Conservation (phyloP, 35 echinoderm and acorn worm species). For the Patiria miniata region DNA sequence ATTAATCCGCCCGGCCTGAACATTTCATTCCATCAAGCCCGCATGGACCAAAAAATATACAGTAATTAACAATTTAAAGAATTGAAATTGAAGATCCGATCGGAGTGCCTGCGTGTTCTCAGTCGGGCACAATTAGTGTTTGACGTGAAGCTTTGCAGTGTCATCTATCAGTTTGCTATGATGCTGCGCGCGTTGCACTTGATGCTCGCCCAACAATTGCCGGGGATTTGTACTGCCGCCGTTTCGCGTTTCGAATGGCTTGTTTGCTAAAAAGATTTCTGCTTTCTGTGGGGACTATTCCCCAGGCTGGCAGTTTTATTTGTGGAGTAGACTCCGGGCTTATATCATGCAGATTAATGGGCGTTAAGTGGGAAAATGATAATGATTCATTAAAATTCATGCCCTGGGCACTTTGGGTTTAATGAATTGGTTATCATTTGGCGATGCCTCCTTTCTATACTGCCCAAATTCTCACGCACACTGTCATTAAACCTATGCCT, state of each 20-base stretch:
- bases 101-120: neutral
- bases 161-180: conserved; percentile 8
- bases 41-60: neutral
- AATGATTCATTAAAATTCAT: conserved; percentile 24
- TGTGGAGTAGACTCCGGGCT: neutral
- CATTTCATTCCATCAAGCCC: conserved; percentile 3
- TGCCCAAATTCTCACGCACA: too few relatives aligned
- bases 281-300: neutral
- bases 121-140: neutral
- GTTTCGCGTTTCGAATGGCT: neutral
- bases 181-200: neutral
- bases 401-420: neutral
- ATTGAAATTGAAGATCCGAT: conserved; percentile 18
- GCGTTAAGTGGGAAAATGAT: conserved; percentile 20
- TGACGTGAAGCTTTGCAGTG: neutral
- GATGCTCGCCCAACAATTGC: neutral
- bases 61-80: conserved; percentile 27
- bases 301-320: neutral
- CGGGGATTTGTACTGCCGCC: neutral
- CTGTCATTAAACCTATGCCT: too few relatives aligned
- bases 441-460: too few relatives aligned
- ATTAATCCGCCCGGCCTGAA: conserved; percentile 3
- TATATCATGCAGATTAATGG: conserved; percentile 19
- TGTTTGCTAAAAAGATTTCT: conserved; percentile 6
- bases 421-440: too few relatives aligned